Base-by-base conservation (phyloP, 2,113 vertebrate species). In the Nanorana parkeri region DNA sequence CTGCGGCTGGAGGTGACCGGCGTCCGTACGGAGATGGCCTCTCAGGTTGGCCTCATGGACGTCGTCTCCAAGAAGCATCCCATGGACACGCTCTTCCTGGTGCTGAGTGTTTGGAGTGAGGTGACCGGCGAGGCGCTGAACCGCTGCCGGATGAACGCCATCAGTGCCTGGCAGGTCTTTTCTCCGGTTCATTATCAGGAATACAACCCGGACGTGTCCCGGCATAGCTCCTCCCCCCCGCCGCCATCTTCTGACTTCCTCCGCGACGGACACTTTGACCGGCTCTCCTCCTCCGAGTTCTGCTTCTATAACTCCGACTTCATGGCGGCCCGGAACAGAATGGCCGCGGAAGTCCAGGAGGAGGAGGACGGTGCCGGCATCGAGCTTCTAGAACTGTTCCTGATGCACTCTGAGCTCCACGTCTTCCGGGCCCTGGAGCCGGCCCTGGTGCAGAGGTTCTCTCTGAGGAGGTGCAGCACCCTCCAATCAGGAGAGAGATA, bases 291-390 rank as follows among this genome's bases (percentile, higher is more conserved):
- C 0, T 95, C 96, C 0, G 97, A 99, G 89, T 96, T 96, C 26
- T 99, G 98, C 89, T 99, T 99, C 85, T 99, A 99, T 88, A 99
- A 99, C 1, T 94, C 96, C 0, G 98, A 99, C 91, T 99, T 99
- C 85, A 96, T 99, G 95, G 92, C 93, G 0, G 96, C 98, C 0
- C 94, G 97, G 0, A 94, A 94, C 68, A 96, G 94, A 85, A 96
- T 99, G 87, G 96, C 95, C 0, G 92, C 96, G 86, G 86, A 96
- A 72, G 96, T 96, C 91, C 95, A 93, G 69, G 97, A 98, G 36
- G 94, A 94, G 58, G 96, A 96, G 87, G 90, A 95, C 88, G 93
- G 97, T 89, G 97, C 97, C 78, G 95, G 90, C 91, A 94, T 96
- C 94, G 97, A 99, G 80, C 93, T 98, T 29, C 96, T 98, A 13